A percentile compares a stretch with the other conserved stretches of the same genome.
phyloP scores from a whole-genome alignment of 2,113 vertebrate genomes.

The Anhinga anhinga region DNA sequence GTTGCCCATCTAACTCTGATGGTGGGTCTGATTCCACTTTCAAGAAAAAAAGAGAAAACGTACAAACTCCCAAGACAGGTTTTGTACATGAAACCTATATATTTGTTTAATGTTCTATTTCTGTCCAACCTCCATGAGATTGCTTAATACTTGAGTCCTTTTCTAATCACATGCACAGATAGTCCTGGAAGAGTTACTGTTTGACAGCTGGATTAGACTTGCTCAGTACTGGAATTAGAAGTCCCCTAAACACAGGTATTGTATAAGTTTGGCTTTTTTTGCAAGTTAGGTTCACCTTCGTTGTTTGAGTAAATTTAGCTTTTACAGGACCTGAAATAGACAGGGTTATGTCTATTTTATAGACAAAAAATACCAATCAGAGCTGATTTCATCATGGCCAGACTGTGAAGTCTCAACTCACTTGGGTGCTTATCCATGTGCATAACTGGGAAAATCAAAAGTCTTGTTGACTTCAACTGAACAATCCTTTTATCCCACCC shows the following conservation, averaged over 20 bases:
- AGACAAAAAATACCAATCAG: not conserved
- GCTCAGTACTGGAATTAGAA: not conserved
- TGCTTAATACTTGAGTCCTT: not conserved
- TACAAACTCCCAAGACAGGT: not conserved
- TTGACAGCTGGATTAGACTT: not conserved
- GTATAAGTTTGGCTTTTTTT: not conserved
- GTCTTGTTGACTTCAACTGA: not conserved
- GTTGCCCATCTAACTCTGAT: not conserved
- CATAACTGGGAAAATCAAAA: not conserved
- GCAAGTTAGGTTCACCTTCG: not conserved
- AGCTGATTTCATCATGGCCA: not conserved
- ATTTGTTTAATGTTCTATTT: not conserved
- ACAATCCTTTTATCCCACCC: not conserved
- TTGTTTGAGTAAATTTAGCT: not conserved
- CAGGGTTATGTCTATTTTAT: not conserved
- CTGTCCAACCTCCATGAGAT: not conserved
- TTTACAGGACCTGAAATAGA: not conserved
- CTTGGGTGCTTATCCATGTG: not conserved
- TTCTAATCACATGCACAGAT: not conserved
- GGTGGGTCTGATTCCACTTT: not conserved
- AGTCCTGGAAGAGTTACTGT: not conserved
- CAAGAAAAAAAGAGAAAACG: not conserved
- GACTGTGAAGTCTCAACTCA: not conserved
- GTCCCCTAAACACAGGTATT: not conserved
- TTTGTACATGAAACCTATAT: not conserved